Base-by-base conservation (phyloP, 2,888 invertebrate species). In the Mycalesis mineus region DNA sequence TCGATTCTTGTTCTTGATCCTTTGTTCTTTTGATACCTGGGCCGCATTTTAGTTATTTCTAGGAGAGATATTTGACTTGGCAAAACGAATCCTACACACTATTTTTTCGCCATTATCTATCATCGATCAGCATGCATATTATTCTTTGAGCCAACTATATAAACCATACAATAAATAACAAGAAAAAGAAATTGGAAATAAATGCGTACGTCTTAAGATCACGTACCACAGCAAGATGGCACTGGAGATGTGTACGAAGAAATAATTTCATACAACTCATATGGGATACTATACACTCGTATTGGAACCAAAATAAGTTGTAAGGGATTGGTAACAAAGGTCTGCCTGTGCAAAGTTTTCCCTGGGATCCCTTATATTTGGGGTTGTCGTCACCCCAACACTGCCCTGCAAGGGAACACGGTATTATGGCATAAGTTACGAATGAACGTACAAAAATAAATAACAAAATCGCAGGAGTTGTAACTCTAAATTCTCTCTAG, bases 361-460 rank as follows among this genome's bases (percentile, higher is more conserved):
- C 75, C 71, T 60, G 71, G 73, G 79, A 74, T 80, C 83, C 85
- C 82, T 84, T 84, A 79, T 79, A 76, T 82, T 82, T 84, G 86
- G 86, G 87, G 85, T 84, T 84, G 80, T 75, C 79, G 80, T 77
- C 72, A 82, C 84, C 84, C 82, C 68, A 79, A 79, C 74, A 78
- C 75, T 84, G 84, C 82, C 83, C 85, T 72, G 71, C 63, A 68
- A 68, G 68, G 74, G 72, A 67, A 66, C 69, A 67, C 55, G 47
- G 50, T 57, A 41, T 61, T 61, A 58, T 67, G 80, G 77, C 57
- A 54, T 75, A 83, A 84, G 79, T 68, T 66, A 77, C 54, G 66
- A 76, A 74, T 68, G 65, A 31, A 55, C 55, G 54, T 55, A 55
- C n/a, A 57, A 55, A 59, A 45, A 54, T 54, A 45, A 60, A 55